Conservation (phyloP, 2,888 invertebrate genomes). For the Nomada fabriciana region DNA sequence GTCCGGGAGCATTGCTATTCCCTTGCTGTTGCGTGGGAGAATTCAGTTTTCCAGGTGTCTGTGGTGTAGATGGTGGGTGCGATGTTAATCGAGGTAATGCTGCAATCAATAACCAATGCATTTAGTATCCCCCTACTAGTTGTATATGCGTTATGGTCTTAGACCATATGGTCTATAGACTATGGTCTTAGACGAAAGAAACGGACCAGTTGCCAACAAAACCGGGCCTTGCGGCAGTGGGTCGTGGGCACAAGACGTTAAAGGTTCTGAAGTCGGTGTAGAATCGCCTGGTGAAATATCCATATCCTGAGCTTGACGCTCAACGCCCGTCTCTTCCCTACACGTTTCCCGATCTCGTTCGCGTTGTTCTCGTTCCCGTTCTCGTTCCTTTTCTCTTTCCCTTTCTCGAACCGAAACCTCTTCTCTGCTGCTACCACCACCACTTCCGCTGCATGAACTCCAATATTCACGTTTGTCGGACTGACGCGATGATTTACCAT, state of each 20-base stretch:
- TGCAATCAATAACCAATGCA: conserved; percentile 52
- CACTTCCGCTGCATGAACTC: conserved; percentile 80
- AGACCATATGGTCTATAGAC: no score
- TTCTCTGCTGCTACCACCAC: conserved; percentile 78
- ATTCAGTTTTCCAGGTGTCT: conserved; percentile 81
- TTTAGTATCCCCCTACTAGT: background rate
- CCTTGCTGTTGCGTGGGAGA: conserved; percentile 80
- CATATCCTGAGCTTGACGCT: conserved; percentile 92
- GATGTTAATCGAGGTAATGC: conserved; percentile 89
- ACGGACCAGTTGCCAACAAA: conserved; percentile 86
- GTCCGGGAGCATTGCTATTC: conserved; percentile 83
- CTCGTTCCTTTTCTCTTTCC: conserved; percentile 78
- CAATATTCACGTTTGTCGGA: conserved; percentile 84
- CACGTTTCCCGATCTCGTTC: conserved; percentile 77
- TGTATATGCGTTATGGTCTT: background rate
- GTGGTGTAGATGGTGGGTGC: conserved; percentile 84
- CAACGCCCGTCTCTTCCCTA: conserved; percentile 78
- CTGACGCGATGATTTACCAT: conserved; percentile 82
- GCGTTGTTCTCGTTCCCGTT: conserved; percentile 83
- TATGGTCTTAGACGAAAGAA: background rate
- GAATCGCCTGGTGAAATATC: conserved; percentile 97
- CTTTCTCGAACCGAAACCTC: conserved; percentile 80
- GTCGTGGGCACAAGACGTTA: conserved; percentile 85
- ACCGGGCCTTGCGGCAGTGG: conserved; percentile 87
- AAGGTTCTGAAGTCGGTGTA: conserved; percentile 93